A percentile compares a stretch with the other conserved stretches of the same genome.
phyloP scores from a whole-genome alignment of 2,113 vertebrate species.

The Podarcis raffonei region DNA sequence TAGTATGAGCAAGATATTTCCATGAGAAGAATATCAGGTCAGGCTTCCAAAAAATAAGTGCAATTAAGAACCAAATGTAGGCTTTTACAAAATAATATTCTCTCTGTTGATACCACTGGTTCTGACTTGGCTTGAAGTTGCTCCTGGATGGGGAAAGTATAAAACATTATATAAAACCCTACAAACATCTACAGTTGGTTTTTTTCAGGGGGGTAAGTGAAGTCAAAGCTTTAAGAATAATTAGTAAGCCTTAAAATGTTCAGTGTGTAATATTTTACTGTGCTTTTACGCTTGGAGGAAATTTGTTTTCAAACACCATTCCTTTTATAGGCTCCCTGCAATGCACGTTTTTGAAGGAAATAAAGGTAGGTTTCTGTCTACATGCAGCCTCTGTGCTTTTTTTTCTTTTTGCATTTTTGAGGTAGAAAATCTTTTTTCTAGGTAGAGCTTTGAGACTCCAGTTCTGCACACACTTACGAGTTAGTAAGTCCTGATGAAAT shows the following conservation, averaged over 20 bases:
- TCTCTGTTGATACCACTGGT: slow-evolving; percentile 12
- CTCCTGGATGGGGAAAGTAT: slow-evolving; percentile 47
- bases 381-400: not conserved
- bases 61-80: not conserved
- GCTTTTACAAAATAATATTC: not conserved
- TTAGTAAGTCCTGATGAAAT: not conserved
- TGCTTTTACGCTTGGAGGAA: slow-evolving; percentile 72
- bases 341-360: slow-evolving; percentile 17
- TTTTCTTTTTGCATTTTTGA: slow-evolving; percentile 58
- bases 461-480: not conserved
- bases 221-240: slow-evolving; percentile 50
- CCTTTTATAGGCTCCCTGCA: slow-evolving; percentile 69
- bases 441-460: not conserved
- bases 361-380: not conserved
- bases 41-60: not conserved
- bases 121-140: slow-evolving; percentile 31
- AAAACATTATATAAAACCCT: slow-evolving; percentile 58
- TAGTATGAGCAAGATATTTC: not conserved
- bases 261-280: slow-evolving; percentile 70
- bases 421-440: slow-evolving; percentile 62
- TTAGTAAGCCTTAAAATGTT: slow-evolving; percentile 70
- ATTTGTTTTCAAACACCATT: slow-evolving; percentile 74
- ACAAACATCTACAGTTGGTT: slow-evolving; percentile 20
- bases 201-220: not conserved
- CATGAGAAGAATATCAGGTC: not conserved